Evolutionary conservation across 2,797 vertebrate genomes (phyloP).

Genomic region (Taenioides sp.): DNA sequence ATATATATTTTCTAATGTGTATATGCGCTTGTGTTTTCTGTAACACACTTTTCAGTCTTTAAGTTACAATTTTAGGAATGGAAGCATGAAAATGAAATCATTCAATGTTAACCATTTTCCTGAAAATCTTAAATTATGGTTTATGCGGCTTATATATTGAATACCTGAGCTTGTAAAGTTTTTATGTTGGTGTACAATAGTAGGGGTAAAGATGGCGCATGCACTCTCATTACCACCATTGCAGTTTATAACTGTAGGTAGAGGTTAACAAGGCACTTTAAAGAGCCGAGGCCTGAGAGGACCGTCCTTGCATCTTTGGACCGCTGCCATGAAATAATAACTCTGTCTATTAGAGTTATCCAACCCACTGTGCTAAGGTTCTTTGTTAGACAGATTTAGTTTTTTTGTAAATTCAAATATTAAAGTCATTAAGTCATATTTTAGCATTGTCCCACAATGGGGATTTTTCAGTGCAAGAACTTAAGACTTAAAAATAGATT

Average conservation of each 20-base stretch:
- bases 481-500: too few species aligned
- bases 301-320: conserved; percentile 26
- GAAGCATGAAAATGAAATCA: too few species aligned
- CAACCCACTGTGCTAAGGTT: not conserved
- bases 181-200: conserved; percentile 17
- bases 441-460: too few species aligned
- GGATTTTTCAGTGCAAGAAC: too few species aligned
- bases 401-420: not conserved
- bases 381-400: not conserved
- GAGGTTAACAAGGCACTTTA: conserved; percentile 67
- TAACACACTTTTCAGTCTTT: too few species aligned
- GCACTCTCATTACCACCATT: conserved; percentile 31
- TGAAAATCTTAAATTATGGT: not conserved
- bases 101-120: not conserved
- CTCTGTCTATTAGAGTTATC: too few species aligned
- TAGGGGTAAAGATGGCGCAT: conserved; percentile 22
- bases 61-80: too few species aligned
- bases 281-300: conserved; percentile 29
- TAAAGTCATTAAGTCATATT: too few species aligned
- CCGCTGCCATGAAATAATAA: conserved; percentile 38
- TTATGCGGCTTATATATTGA: not conserved
- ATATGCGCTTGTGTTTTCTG: too few species aligned
- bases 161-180: not conserved
- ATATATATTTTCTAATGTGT: too few species aligned
- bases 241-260: conserved; percentile 52